Conservation (phyloP, 1,140 invertebrate species). For the Sycobia sp. region DNA sequence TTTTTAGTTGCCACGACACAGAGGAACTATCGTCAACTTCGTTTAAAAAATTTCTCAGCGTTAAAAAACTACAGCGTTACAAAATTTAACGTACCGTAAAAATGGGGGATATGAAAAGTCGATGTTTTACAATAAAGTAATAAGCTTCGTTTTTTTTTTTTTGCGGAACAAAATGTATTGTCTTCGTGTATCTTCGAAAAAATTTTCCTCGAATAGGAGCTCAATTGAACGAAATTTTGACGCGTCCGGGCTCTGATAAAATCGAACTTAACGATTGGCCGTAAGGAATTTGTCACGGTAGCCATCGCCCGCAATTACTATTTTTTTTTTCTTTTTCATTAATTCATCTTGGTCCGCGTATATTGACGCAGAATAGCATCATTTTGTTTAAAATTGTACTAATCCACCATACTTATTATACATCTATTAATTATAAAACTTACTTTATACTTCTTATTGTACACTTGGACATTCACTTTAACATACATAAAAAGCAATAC, state of each 20-base stretch:
- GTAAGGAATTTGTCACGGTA: slow-evolving; percentile 24
- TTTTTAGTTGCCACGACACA: background rate
- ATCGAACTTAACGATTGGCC: slow-evolving; percentile 6
- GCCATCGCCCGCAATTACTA: background rate
- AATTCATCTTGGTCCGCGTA: slow-evolving; percentile 30
- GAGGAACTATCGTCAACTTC: slow-evolving; percentile 25
- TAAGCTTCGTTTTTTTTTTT: background rate
- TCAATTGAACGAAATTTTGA: slow-evolving; percentile 4
- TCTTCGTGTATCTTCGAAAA: slow-evolving; percentile 14
- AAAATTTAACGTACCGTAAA: slow-evolving; percentile 13
- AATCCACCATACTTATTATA: slow-evolving; percentile 27
- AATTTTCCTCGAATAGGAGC: background rate
- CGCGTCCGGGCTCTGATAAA: slow-evolving; percentile 13
- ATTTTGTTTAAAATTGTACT: slow-evolving; percentile 28
- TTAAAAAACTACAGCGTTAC: background rate
- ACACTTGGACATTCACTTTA: slow-evolving; percentile 33
- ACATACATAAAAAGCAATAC: slow-evolving; percentile 12
- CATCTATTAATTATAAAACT: slow-evolving; percentile 32
- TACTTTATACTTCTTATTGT: slow-evolving; percentile 32
- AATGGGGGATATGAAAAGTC: background rate
- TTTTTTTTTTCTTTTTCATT: slow-evolving; percentile 18
- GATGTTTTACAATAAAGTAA: slow-evolving; percentile 10
- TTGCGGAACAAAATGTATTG: slow-evolving; percentile 28
- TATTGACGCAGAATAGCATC: slow-evolving; percentile 30
- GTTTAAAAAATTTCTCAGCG: slow-evolving; percentile 4